phyloP scores from a whole-genome alignment of 37 sponge, comb jelly and placozoan species.

The Agelas oroides region DNA sequence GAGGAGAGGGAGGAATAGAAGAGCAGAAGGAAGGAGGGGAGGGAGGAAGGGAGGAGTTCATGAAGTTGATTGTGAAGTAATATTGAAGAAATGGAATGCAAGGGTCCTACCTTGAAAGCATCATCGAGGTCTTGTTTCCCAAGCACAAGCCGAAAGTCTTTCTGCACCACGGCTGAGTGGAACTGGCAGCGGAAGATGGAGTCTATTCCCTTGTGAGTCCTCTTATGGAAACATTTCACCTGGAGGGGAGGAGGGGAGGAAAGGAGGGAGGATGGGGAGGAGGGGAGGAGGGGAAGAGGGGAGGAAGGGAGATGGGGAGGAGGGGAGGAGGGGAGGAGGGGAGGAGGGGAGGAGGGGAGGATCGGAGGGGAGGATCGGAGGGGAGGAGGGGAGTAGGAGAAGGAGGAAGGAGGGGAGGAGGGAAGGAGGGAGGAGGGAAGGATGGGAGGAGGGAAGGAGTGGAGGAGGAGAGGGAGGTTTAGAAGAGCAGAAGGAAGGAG shows the following conservation, averaged over 20 bases:
- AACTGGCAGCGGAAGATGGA: slow-evolving; percentile 93
- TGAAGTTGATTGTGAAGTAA: no score
- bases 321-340: neutral
- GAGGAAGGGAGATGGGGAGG: neutral
- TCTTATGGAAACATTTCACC: slow-evolving; percentile 95
- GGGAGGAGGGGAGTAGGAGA: neutral
- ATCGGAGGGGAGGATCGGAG: neutral
- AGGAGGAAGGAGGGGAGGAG: no score
- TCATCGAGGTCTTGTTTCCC: slow-evolving; percentile 92
- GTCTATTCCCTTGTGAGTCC: slow-evolving; percentile 72
- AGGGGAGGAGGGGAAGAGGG: neutral
- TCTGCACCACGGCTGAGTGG: slow-evolving; percentile 79
- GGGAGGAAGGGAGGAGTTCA: no score
- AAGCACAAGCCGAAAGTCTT: slow-evolving; percentile 80
- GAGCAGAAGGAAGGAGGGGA: no score
- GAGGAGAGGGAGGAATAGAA: no score
- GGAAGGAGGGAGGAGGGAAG: no score
- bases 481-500: neutral
- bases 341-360: neutral
- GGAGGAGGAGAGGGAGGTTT: no score
- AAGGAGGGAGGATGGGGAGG: neutral
- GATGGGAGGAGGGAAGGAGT: no score
- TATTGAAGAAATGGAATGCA: no score
- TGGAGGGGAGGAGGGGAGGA: neutral
- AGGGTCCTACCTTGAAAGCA: no score